Evolutionary conservation across 1,140 invertebrate genomes (phyloP).

Genomic region (Propsilocerus akamusi): DNA sequence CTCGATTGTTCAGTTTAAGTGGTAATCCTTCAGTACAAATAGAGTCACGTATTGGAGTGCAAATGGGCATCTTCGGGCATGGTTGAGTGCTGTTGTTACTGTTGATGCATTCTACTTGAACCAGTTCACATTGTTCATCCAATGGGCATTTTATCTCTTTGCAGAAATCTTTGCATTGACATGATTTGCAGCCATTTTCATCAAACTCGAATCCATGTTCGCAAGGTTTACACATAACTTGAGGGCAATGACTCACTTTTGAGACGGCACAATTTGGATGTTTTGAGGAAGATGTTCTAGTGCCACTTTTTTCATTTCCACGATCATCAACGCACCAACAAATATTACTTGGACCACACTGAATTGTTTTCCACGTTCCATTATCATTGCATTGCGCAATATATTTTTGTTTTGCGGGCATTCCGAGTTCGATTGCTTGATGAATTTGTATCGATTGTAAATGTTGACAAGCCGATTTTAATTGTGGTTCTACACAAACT

Average conservation of each 20-base stretch:
- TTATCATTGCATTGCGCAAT: slow-evolving; percentile 54
- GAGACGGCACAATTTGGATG: slow-evolving; percentile 22
- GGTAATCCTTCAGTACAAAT: slow-evolving; percentile 48
- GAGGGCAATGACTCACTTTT: slow-evolving; percentile 35
- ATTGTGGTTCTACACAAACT: slow-evolving; percentile 48
- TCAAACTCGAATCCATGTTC: slow-evolving; percentile 48
- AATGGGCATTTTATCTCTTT: slow-evolving; percentile 46
- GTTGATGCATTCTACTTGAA: slow-evolving; percentile 27
- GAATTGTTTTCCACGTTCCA: slow-evolving; percentile 56
- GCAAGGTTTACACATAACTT: slow-evolving; percentile 40
- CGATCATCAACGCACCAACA: slow-evolving; percentile 83
- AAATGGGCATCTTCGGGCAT: slow-evolving; percentile 60
- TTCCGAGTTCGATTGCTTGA: slow-evolving; percentile 52
- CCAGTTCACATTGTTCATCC: slow-evolving; percentile 43
- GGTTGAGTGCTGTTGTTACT: slow-evolving; percentile 23
- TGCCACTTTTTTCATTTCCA: slow-evolving; percentile 57
- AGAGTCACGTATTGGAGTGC: slow-evolving; percentile 54
- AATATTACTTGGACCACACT: slow-evolving; percentile 52
- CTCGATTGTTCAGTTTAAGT: slow-evolving; percentile 30
- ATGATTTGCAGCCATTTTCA: slow-evolving; percentile 48
- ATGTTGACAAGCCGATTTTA: slow-evolving; percentile 64
- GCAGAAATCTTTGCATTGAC: slow-evolving; percentile 61
- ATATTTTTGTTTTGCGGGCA: slow-evolving; percentile 49
- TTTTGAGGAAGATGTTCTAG: slow-evolving; percentile 24
- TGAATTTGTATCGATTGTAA: slow-evolving; percentile 41